phyloP scores from a whole-genome alignment of 2,888 invertebrate species.

The Syritta pipiens region DNA sequence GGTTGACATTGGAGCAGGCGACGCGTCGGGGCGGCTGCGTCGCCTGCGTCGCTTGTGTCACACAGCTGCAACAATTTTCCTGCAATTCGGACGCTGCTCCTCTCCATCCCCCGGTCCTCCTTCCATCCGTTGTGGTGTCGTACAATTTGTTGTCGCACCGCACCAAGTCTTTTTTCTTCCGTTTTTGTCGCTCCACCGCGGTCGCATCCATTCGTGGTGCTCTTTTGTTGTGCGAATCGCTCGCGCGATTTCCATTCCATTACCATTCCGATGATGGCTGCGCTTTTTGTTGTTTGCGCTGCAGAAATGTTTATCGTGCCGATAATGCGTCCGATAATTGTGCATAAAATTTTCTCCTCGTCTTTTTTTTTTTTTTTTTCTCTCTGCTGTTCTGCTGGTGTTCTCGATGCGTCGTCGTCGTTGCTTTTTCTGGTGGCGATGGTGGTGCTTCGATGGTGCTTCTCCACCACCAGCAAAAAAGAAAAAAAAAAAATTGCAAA shows the following conservation, averaged over 20 bases:
- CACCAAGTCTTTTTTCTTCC: constrained; percentile 37
- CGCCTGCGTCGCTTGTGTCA: too few relatives aligned
- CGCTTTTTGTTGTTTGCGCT: constrained; percentile 48
- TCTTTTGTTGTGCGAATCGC: constrained; percentile 50
- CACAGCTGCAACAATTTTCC: constrained; percentile 62
- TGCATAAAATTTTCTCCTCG: constrained; percentile 47
- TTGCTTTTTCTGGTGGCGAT: not conserved
- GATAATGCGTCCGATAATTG: constrained; percentile 68
- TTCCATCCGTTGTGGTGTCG: constrained; percentile 47
- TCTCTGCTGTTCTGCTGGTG: not conserved
- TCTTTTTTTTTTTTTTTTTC: not conserved
- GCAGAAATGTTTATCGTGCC: constrained; percentile 65
- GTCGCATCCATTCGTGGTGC: not conserved
- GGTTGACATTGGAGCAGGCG: constrained; percentile 58
- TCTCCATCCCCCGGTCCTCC: constrained; percentile 1
- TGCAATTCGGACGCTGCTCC: constrained; percentile 25
- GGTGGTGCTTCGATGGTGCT: not conserved
- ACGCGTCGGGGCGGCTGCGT: too few relatives aligned
- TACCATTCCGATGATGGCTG: constrained; percentile 68
- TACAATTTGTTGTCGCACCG: constrained; percentile 65
- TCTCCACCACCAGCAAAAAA: not conserved
- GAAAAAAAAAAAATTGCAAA: constrained; percentile 17
- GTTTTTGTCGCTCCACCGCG: not conserved
- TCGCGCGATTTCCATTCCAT: constrained; percentile 67
- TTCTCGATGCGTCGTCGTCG: not conserved